These are phyloP conservation scores for Drosophila nigricruria DNA, from an alignment of 2,888 invertebrate genomes.

Conservation along the genomic window DNA sequence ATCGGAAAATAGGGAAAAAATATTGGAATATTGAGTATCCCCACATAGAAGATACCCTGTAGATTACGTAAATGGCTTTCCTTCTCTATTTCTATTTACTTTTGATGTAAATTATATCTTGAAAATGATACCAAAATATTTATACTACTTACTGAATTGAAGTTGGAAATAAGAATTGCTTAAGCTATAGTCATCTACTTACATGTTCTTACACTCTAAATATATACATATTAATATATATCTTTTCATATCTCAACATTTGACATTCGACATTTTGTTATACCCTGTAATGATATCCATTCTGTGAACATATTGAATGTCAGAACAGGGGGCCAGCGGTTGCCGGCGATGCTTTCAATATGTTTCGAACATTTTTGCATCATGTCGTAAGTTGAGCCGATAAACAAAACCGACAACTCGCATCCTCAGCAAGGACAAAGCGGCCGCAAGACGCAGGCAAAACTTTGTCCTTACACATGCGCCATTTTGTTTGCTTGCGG, in stretches of 20 bases:
- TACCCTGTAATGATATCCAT: conserved; percentile 1
- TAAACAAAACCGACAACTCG: conserved; percentile 67
- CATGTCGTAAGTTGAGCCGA: conserved; percentile 68
- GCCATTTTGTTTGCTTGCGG: conserved; percentile 68
- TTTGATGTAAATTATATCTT: too few relatives aligned
- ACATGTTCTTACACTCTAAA: too few relatives aligned
- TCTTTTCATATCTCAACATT: background rate
- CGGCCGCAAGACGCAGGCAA: conserved; percentile 57
- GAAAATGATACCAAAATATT: too few relatives aligned
- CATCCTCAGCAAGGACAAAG: conserved; percentile 58
- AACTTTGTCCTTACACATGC: conserved; percentile 74
- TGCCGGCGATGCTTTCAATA: conserved; percentile 59
- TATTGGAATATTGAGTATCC: too few relatives aligned
- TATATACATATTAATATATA: background rate
- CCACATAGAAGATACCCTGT: conserved; percentile 1
- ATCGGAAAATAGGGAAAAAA: background rate
- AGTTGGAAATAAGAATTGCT: too few relatives aligned
- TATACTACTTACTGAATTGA: background rate
- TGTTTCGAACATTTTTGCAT: conserved; percentile 75
- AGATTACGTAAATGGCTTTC: too few relatives aligned
- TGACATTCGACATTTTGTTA: background rate
- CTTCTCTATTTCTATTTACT: too few relatives aligned
- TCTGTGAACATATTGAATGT: background rate
- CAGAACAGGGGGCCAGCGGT: background rate
- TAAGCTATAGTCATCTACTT: too few relatives aligned